phyloP scores from a whole-genome alignment of 2,113 vertebrate species.

The Caranx ignobilis region DNA sequence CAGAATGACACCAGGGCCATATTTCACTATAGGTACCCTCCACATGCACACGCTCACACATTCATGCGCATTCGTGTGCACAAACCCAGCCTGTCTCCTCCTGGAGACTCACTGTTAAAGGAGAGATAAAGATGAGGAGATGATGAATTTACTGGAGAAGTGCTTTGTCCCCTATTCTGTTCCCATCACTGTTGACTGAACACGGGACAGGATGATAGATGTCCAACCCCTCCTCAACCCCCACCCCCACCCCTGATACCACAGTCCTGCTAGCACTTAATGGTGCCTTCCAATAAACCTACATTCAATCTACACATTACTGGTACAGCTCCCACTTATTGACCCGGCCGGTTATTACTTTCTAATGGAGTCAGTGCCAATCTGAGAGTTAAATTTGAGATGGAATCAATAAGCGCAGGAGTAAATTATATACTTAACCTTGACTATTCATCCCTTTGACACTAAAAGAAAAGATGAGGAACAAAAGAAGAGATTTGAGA shows the following conservation, averaged over 20 bases:
- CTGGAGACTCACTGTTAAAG: slow-evolving; percentile 72
- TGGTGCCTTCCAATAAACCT: slow-evolving; percentile 81
- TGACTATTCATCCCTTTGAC: slow-evolving; percentile 49
- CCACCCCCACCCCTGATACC: slow-evolving; percentile 11
- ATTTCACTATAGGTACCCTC: slow-evolving; percentile 61
- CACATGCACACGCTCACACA: neutral
- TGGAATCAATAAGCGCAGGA: slow-evolving; percentile 77
- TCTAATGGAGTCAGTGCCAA: slow-evolving; percentile 77
- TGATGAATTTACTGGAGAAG: slow-evolving; percentile 82
- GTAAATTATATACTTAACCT: slow-evolving; percentile 78
- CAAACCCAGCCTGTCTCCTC: slow-evolving; percentile 36
- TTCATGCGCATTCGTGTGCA: neutral
- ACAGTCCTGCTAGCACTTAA: slow-evolving; percentile 63
- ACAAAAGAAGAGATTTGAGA: slow-evolving; percentile 57
- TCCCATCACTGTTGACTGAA: slow-evolving; percentile 79
- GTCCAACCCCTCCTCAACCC: slow-evolving; percentile 32
- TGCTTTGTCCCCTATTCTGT: slow-evolving; percentile 76
- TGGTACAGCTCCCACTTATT: slow-evolving; percentile 74
- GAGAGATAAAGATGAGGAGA: slow-evolving; percentile 70
- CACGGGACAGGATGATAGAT: slow-evolving; percentile 79
- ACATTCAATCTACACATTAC: slow-evolving; percentile 73
- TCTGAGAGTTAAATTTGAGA: slow-evolving; percentile 80
- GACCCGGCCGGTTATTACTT: slow-evolving; percentile 72
- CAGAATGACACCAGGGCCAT: slow-evolving; percentile 63
- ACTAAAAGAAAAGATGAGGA: slow-evolving; percentile 24